A percentile compares a stretch with the other conserved stretches of the same genome.
phyloP scores from a whole-genome alignment of 2,888 invertebrate species.

The Minunthozetes semirufus region DNA sequence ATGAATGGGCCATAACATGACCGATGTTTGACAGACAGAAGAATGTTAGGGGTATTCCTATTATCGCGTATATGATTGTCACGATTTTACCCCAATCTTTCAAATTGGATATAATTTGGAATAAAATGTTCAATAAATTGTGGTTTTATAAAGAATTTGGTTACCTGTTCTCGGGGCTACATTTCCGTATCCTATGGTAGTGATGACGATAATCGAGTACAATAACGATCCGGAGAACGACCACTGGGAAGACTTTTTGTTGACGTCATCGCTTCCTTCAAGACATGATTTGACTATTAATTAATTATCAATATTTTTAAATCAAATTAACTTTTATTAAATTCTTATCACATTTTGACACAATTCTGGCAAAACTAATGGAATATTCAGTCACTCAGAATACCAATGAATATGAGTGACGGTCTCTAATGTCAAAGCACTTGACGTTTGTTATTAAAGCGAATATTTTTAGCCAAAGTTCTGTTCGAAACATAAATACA shows the following conservation, averaged over 20 bases:
- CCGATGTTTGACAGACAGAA: slow-evolving; percentile 89
- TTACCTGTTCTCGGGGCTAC: slow-evolving; percentile 76
- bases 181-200: slow-evolving; percentile 79
- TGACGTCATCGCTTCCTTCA: slow-evolving; percentile 60
- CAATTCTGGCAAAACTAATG: too few species aligned
- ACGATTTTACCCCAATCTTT: slow-evolving; percentile 71
- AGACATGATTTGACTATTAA: background rate
- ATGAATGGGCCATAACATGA: slow-evolving; percentile 86
- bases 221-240: slow-evolving; percentile 61
- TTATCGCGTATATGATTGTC: slow-evolving; percentile 90
- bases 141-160: background rate
- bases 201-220: slow-evolving; percentile 41
- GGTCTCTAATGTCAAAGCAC: too few species aligned
- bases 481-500: background rate
- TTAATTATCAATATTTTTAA: background rate
- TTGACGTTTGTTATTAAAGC: too few species aligned
- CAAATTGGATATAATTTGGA: background rate
- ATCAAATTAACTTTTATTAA: background rate
- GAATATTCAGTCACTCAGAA: too few species aligned
- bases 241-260: slow-evolving; percentile 58
- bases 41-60: slow-evolving; percentile 87
- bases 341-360: too few species aligned
- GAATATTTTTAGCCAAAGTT: too few species aligned
- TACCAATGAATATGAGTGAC: too few species aligned
- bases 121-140: background rate